Base-by-base conservation (phyloP, 2,888 invertebrate species). In the Ornithoptera alexandrae region DNA sequence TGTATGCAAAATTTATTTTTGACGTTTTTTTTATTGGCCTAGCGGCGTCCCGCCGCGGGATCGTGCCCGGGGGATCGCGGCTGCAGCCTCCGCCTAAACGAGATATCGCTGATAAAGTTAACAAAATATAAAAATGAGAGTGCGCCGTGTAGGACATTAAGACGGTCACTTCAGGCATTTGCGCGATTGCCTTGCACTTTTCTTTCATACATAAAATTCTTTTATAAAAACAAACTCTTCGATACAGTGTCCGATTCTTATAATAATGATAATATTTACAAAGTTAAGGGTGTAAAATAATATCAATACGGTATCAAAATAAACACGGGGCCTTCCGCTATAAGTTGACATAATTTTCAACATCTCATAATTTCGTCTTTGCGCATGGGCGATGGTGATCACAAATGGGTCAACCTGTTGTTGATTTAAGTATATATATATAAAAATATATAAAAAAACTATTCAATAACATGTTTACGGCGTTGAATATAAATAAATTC, bases 1-100 rank as follows among this genome's bases (percentile, higher is more conserved):
- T 67, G 67, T 70, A 70, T 70, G 70, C 70, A 67, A 67, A 67
- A 67, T 70, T 64, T 64, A 64, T 70, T 67, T 64, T 64, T 10
- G 64, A 59, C 67, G 63, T 67, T 70, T 70, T 70, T 67, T 30
- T 30, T 67, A 67, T 67, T 64, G 56, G 67, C 70, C 70, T 70
- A 70, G 67, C 64, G 70, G 56, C 60, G 70, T 69, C 64, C 68
- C 66, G 57, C 62, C 62, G 64, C 10, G 65, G 62, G 62, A 70
- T 67, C 70, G 62, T 66, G 66, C 59, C 22, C 62, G 63, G 60
- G 60, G 70, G 63, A 68, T 62, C 65, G 63, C 68, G 63, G 53
- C 50, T 67, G 67, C 64, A 67, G 59, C 67, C 42, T 59, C 57
- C 65, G 20, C 56, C 39, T 64, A 67, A 67, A 69, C 69, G 57